These are phyloP conservation scores for Albula goreensis DNA, from an alignment of 2,113 vertebrate species.

Conservation along the genomic window DNA sequence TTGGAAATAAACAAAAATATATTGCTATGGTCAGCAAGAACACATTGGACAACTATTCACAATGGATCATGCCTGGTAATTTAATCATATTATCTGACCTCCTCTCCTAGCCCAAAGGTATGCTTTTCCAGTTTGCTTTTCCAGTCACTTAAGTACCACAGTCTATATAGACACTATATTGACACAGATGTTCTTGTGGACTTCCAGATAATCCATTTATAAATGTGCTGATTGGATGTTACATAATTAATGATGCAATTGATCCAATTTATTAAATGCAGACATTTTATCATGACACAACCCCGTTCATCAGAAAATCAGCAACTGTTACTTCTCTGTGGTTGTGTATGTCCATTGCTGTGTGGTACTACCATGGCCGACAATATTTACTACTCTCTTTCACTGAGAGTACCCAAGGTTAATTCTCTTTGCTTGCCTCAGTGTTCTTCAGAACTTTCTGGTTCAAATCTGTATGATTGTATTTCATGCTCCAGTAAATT, in stretches of 20 bases:
- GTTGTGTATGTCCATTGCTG: background rate
- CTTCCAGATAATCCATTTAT: background rate
- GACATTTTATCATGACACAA: too few relatives aligned
- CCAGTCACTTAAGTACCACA: too few relatives aligned
- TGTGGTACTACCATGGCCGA: background rate
- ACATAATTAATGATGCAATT: background rate
- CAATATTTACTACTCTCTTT: background rate
- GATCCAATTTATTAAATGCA: background rate
- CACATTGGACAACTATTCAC: too few relatives aligned
- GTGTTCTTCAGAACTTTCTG: background rate
- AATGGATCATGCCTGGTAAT: too few relatives aligned
- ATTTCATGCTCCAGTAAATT: conserved; percentile 1
- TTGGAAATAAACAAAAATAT: too few relatives aligned
- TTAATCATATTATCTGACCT: background rate
- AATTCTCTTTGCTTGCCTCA: background rate
- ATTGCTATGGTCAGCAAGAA: too few relatives aligned
- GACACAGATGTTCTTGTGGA: background rate
- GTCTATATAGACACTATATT: too few relatives aligned
- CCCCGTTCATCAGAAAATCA: background rate
- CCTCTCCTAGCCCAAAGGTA: background rate
- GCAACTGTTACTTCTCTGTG: background rate
- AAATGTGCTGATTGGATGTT: background rate
- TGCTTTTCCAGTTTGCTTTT: background rate
- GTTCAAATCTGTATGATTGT: background rate
- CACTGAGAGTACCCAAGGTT: background rate